Evolutionary conservation across 2,113 vertebrate genomes (phyloP).

Genomic region (Hymenochirus boettgeri): DNA sequence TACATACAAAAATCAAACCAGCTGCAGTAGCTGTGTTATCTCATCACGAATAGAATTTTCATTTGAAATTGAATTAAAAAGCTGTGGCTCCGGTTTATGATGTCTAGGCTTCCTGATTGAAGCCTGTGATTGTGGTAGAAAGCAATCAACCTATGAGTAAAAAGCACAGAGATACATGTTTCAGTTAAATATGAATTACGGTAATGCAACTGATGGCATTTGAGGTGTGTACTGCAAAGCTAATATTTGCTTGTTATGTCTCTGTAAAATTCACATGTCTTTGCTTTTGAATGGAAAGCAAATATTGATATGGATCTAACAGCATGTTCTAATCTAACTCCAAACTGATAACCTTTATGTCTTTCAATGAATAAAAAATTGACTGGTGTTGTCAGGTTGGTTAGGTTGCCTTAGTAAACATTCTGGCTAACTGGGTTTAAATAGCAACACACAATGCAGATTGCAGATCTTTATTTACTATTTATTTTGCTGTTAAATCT

Average conservation of each 20-base stretch:
- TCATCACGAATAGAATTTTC: slow-evolving; percentile 16
- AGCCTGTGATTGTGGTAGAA: slow-evolving; percentile 30
- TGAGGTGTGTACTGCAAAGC: neutral
- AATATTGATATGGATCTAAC: slow-evolving; percentile 4
- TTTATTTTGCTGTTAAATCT: no score
- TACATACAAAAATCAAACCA: neutral
- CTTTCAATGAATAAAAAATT: slow-evolving; percentile 34
- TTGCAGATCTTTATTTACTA: no score
- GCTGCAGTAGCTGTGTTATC: slow-evolving; percentile 10
- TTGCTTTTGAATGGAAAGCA: neutral
- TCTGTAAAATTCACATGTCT: neutral
- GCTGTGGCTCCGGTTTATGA: slow-evolving; percentile 17
- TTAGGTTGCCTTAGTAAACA: slow-evolving; percentile 31
- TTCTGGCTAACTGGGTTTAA: slow-evolving; percentile 31
- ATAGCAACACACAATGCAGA: no score
- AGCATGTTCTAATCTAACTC: slow-evolving; percentile 17
- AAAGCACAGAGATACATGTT: slow-evolving; percentile 29
- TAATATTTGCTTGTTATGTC: neutral
- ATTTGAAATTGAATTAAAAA: slow-evolving; percentile 35
- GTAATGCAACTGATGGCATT: slow-evolving; percentile 11
- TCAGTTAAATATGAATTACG: slow-evolving; percentile 22
- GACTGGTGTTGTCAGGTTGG: slow-evolving; percentile 19
- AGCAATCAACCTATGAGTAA: slow-evolving; percentile 30
- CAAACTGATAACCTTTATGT: slow-evolving; percentile 37
- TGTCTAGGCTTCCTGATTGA: slow-evolving; percentile 20